phyloP scores from a whole-genome alignment of 37 sponge, comb jelly and placozoan genomes.

The Axinella damicornis region DNA sequence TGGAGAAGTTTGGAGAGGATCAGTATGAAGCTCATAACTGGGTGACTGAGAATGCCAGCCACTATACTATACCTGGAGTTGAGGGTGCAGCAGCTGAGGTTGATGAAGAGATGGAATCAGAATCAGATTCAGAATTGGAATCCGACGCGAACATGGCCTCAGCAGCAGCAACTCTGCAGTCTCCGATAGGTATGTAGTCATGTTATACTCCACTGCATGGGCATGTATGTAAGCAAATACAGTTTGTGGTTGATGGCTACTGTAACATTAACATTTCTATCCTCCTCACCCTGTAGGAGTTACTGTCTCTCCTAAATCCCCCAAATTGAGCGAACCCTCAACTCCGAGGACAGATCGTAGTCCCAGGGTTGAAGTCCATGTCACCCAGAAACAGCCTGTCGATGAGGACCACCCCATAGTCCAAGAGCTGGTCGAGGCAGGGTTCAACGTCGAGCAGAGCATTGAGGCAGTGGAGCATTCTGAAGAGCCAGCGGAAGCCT shows the following conservation, averaged over 20 bases:
- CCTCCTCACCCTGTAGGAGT: too few relatives aligned
- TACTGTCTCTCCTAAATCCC: too few relatives aligned
- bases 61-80: constrained; percentile 3
- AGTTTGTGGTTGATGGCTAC: too few relatives aligned
- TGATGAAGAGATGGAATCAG: neutral
- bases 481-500: neutral
- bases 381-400: neutral
- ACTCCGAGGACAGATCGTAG: too few relatives aligned
- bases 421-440: constrained; percentile 12
- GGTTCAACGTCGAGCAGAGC: constrained; percentile 17
- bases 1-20: constrained; percentile 21
- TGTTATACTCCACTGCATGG: too few relatives aligned
- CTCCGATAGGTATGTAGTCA: neutral
- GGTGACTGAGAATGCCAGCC: constrained; percentile 13
- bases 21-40: constrained; percentile 21
- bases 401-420: constrained; percentile 40
- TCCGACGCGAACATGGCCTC: neutral
- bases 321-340: too few relatives aligned
- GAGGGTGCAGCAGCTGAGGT: neutral
- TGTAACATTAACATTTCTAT: too few relatives aligned
- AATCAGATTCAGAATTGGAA: neutral
- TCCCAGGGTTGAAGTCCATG: neutral
- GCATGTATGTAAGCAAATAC: too few relatives aligned
- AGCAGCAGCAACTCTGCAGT: neutral
- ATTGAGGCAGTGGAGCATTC: constrained; percentile 31